Conservation (phyloP, 2,113 vertebrate genomes). For the Copsychus sechellarum region DNA sequence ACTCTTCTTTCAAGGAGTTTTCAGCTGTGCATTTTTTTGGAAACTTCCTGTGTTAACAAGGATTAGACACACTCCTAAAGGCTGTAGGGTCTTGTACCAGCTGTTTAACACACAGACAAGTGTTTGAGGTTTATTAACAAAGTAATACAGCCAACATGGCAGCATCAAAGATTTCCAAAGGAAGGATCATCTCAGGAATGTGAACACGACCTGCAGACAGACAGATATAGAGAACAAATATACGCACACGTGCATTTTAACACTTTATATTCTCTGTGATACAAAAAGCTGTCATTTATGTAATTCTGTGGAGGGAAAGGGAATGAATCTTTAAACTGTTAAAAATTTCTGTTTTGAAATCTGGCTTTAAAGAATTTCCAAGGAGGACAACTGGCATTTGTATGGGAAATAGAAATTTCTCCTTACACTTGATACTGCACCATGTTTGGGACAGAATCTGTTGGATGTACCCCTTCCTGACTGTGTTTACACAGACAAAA, state of each 20-base stretch:
- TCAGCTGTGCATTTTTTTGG: neutral
- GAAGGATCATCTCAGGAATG: neutral
- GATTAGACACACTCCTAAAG: neutral
- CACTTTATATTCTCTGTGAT: neutral
- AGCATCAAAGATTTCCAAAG: neutral
- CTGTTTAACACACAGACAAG: neutral
- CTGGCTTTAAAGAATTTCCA: neutral
- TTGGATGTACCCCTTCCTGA: neutral
- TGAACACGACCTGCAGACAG: neutral
- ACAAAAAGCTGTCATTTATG: neutral
- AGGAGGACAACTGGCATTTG: neutral
- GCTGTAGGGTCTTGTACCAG: neutral
- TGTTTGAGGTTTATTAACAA: neutral
- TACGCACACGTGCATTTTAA: neutral
- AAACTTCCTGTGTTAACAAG: neutral
- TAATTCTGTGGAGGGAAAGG: neutral
- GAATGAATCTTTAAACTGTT: neutral
- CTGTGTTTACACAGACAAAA: neutral
- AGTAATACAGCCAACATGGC: neutral
- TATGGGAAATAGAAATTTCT: neutral
- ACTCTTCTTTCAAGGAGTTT: neutral
- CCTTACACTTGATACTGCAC: neutral
- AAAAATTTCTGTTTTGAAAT: neutral
- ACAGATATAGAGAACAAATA: neutral
- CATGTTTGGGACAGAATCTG: rapidly evolving